phyloP scores from a whole-genome alignment of 2,797 vertebrate genomes.

The Phalloptychus januarius region DNA sequence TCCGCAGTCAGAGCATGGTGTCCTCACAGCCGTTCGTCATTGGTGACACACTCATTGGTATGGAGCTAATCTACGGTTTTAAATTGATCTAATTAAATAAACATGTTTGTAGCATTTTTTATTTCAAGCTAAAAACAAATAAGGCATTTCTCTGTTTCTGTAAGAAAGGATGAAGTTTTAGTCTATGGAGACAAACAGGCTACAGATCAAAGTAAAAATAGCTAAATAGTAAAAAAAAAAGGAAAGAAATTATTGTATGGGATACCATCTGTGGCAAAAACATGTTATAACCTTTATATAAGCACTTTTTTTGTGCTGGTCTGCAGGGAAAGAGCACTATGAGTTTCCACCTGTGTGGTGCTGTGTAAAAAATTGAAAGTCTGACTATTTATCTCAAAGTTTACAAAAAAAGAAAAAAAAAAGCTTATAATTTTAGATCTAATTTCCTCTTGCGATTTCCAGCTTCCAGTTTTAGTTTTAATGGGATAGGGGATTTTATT shows the following conservation, averaged over 20 bases:
- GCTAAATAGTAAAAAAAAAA: background rate
- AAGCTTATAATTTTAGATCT: background rate
- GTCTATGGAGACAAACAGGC: background rate
- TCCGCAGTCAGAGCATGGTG: slow-evolving; percentile 84
- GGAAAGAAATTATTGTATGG: background rate
- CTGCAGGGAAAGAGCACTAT: background rate
- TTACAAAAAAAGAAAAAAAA: background rate
- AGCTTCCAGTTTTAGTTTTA: background rate
- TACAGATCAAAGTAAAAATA: background rate
- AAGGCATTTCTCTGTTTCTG: background rate
- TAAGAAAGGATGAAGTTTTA: background rate
- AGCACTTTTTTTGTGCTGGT: background rate
- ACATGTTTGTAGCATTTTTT: background rate
- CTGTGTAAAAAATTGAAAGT: too few species aligned
- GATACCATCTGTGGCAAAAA: too few species aligned
- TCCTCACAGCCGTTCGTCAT: slow-evolving; percentile 91
- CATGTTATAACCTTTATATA: background rate
- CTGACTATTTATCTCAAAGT: background rate
- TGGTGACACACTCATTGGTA: slow-evolving; percentile 88
- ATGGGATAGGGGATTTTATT: background rate
- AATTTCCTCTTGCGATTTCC: background rate
- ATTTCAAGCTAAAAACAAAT: background rate
- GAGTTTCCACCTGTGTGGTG: background rate
- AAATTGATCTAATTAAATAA: background rate
- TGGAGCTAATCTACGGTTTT: slow-evolving; percentile 14